A percentile compares a stretch with the other conserved stretches of the same genome.
These are phyloP conservation scores for Philaethria dido DNA, from an alignment of 2,888 invertebrate species.

Conservation along the genomic window DNA sequence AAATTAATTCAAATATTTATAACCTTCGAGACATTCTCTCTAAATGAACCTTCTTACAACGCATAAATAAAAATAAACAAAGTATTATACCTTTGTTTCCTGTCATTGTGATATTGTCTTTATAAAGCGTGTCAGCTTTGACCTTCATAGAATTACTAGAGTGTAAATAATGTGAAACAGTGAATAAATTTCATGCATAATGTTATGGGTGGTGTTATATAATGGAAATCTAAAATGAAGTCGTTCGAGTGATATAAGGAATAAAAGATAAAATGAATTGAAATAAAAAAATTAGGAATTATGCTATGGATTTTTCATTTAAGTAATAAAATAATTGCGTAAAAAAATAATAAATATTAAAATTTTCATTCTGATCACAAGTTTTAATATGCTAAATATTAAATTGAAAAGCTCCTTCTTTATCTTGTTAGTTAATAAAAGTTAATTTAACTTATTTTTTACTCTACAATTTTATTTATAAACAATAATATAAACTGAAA, in stretches of 20 bases:
- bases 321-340: no score
- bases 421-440: no score
- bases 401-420: no score
- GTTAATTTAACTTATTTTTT: no score
- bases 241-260: conserved; percentile 38
- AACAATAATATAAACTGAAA: no score
- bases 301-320: no score
- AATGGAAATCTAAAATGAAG: conserved; percentile 53
- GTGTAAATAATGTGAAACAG: conserved; percentile 53
- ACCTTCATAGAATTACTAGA: conserved; percentile 48
- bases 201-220: conserved; percentile 51
- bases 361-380: no score
- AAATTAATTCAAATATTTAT: not conserved
- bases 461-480: no score
- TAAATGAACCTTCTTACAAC: not conserved
- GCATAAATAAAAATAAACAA: not conserved
- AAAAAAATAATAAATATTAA: no score
- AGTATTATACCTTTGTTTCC: not conserved
- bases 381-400: no score
- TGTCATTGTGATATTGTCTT: conserved; percentile 23
- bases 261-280: conserved; percentile 39
- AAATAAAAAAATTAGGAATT: no score
- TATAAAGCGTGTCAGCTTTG: conserved; percentile 25
- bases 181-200: conserved; percentile 59
- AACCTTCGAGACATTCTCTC: not conserved